A percentile compares a stretch with the other conserved stretches of the same genome.
Conservation (phyloP, 2,888 invertebrate species). For the Pollenia amentaria region DNA sequence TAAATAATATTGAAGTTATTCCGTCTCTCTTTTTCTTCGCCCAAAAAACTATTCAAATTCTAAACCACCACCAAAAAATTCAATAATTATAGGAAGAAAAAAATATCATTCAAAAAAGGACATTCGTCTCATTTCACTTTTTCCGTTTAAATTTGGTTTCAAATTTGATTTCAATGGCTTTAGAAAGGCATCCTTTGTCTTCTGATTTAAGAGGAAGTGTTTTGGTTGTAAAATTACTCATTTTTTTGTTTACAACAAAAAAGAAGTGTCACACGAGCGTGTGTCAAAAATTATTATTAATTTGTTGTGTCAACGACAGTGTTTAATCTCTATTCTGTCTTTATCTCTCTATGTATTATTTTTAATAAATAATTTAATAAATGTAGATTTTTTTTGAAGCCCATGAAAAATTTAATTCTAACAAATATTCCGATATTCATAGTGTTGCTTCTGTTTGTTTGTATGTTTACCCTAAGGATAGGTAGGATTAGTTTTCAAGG, state of each 20-base stretch:
- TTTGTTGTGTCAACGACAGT: slow-evolving; percentile 82
- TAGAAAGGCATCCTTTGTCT: background rate
- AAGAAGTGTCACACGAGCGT: slow-evolving; percentile 79
- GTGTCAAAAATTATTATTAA: slow-evolving; percentile 83
- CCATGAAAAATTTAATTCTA: no score
- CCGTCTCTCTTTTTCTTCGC: slow-evolving; percentile 68
- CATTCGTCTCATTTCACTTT: slow-evolving; percentile 81
- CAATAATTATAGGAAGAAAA: slow-evolving; percentile 78
- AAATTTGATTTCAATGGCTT: slow-evolving; percentile 74
- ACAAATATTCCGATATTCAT: no score
- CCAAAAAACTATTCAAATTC: slow-evolving; percentile 8
- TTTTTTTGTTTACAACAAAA: slow-evolving; percentile 35
- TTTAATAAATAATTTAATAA: no score
- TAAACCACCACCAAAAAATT: slow-evolving; percentile 69
- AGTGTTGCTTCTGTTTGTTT: no score
- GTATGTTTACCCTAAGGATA: no score
- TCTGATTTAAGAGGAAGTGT: background rate
- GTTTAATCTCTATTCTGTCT: slow-evolving; percentile 41
- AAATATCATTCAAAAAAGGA: slow-evolving; percentile 72
- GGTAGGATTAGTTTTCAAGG: no score
- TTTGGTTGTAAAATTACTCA: slow-evolving; percentile 23
- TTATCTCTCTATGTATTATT: no score
- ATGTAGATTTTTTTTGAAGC: background rate
- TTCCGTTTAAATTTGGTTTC: slow-evolving; percentile 13
- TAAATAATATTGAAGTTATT: slow-evolving; percentile 78